Conservation (phyloP, 2,113 vertebrate genomes). For the Cinclus cinclus region DNA sequence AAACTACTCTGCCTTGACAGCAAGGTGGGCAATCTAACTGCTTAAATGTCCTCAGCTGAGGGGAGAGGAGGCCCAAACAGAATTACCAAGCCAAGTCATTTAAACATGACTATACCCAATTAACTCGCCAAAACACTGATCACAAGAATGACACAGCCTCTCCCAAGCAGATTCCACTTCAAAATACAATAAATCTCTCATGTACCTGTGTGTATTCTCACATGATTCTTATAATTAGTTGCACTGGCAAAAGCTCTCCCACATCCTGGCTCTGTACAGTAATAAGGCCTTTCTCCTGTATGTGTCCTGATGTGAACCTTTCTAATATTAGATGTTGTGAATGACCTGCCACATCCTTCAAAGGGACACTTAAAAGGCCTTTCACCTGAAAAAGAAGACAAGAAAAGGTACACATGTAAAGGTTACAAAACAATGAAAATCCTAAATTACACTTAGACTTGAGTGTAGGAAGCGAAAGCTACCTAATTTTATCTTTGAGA, state of each 20-base stretch:
- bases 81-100: background rate
- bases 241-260: constrained; percentile 97
- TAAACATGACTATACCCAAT: background rate
- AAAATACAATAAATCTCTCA: background rate
- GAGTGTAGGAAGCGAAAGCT: background rate
- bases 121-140: background rate
- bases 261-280: constrained; percentile 96
- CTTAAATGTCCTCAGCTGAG: background rate
- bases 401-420: background rate
- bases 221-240: constrained; percentile 99
- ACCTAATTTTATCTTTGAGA: background rate
- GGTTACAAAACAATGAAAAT: background rate
- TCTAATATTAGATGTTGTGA: constrained; percentile 98
- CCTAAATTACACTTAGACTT: background rate
- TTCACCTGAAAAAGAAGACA: constrained; percentile 81
- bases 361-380: constrained; percentile 97
- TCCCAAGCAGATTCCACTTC: background rate
- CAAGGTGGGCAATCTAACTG: background rate
- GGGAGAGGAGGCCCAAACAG: background rate
- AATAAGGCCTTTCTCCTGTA: constrained; percentile 96
- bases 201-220: constrained; percentile 97
- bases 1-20: background rate
- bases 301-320: constrained; percentile 98
- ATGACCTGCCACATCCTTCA: constrained; percentile 95
- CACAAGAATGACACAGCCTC: background rate